Evolutionary conservation across 2,113 vertebrate species (phyloP), one percentile per base, ranked within the genome.

Genomic region (Corythornis madagascariensis): DNA sequence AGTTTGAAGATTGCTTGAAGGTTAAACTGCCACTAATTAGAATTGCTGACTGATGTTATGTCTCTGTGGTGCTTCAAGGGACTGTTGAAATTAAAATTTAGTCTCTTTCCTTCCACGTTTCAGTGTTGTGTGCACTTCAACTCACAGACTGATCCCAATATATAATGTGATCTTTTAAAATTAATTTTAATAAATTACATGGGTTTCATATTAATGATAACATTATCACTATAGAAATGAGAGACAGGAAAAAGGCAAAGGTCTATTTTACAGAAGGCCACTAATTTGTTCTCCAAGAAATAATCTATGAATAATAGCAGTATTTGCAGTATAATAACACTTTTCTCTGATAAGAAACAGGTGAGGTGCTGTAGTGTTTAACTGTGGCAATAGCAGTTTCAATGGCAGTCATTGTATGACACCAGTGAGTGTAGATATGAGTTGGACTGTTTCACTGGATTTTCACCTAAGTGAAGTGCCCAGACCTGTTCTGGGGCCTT

Each of bases 21-120:
- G 76, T 80, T 47, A 71, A 93, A 43, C 61, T 86, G 33, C 21
- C 56, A 42, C 25, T 86, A 81, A 52, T 60, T 92, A 83, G 69
- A 71, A 55, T 86, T 93, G 64, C 33, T 69, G 13, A 77, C 57
- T 93, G 86, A 74, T 74, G 48, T 88, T 93, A 88, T 56, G 63
- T 60, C 77, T 76, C 59, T 77, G 43, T 94, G 69, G 33, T 71
- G 28, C 19, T 86, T 53, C 33, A 67, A 67, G 22, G 8, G 40
- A 74, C 48, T 81, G 17, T 53, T 52, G 40, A 90, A 88, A 50
- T 71, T 28, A 81, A 77, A 88, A 71, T 94, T 80, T 63, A 73
- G 52, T 28, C 25, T 74, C 14, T 70, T 86, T 92, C 5, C 22
- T 15, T 75, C 73, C 19, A 7, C 64, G 19, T 56, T n/a, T 63